Base-by-base conservation (phyloP, 2,888 invertebrate species). In the Malthinus flaveolus region DNA sequence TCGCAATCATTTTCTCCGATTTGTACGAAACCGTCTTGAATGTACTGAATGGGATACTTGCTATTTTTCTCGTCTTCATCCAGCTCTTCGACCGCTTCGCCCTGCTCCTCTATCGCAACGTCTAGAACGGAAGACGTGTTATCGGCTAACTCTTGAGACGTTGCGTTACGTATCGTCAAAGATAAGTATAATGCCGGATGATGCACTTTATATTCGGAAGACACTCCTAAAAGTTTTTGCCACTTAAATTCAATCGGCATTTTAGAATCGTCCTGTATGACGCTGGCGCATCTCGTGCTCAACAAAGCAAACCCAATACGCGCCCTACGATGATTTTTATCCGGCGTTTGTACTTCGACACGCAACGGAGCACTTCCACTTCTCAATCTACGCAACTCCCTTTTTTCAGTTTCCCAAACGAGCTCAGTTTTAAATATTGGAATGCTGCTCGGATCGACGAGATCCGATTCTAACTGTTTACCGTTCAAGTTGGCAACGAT, bases 351-450 rank as follows among this genome's bases (percentile, higher is more conserved):
- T 59, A 88, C 88, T 73, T 90, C 89, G 42, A 91, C 78, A 74
- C 90, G 87, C 23, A 91, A 80, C 0, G 90, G 89, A 0, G 87
- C 84, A 79, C 90, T 90, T 49, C 86, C 86, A 0, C 87, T 85
- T 68, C 90, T 80, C 67, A 91, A 83, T 75, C 89, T 90, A 68
- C 90, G 83, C 65, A 91, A 81, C 58, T 85, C 82, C 66, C 84
- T 83, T 77, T 88, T 88, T 66, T 89, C 88, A 1, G 88, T 86
- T 75, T 91, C 90, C 91, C 91, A 92, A 49, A 90, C 85, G 53
- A 91, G 83, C 73, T 90, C 89, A 13, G 87, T 88, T 62, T 87
- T 86, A 72, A 90, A 90, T 42, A 83, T 77, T 1, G 88, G 87
- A 53, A 82, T 78, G 45, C 84, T 81, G 32, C 81, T 79, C 0